Base-by-base conservation (phyloP, 2,888 invertebrate genomes). In the Gonocerus acuteangulatus region DNA sequence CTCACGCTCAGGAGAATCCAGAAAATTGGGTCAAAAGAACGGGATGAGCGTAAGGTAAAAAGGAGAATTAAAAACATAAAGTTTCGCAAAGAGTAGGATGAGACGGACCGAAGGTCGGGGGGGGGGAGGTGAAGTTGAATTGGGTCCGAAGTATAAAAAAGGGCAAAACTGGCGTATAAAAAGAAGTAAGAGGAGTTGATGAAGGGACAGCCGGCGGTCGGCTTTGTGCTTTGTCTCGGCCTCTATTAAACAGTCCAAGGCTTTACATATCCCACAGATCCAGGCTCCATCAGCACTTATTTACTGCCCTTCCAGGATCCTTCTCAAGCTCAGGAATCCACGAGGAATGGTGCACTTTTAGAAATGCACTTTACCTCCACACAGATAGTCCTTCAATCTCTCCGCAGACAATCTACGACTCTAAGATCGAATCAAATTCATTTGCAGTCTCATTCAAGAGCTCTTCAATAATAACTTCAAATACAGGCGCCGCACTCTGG, bases 171-270 rank as follows among this genome's bases (percentile, higher is more conserved):
- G 49, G 34, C 51, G 48, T 3, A 16, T 36, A 59, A 62, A 62
- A 59, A 62, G 58, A 62, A 52, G 59, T 58, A 62, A 59, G 52
- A 52, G 59, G 52, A 49, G 59, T 45, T 54, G 62, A 47, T 59
- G 59, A 62, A 59, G 59, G 59, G 59, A 58, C 48, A 56, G 58
- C 3, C 44, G 44, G 18, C 44, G 21, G 48, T 56, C 61, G 56
- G 59, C 58, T 36, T 36, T 23, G 44, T 23, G 39, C 51, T 62
- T 62, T 62, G 62, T 62, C 51, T 34, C 51, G 34, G 42, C 42
- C 42, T 42, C 42, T 42, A 42, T 42, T 42, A 42, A 42, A 42
- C 42, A 42, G 42, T 42, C 42, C 42, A 13, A 19, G 51, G 9
- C 51, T 51, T 51, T 51, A 51, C 51, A 51, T 51, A 51, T 51